phyloP scores from a whole-genome alignment of 2,888 invertebrate genomes.

The Drosophila demipolita region DNA sequence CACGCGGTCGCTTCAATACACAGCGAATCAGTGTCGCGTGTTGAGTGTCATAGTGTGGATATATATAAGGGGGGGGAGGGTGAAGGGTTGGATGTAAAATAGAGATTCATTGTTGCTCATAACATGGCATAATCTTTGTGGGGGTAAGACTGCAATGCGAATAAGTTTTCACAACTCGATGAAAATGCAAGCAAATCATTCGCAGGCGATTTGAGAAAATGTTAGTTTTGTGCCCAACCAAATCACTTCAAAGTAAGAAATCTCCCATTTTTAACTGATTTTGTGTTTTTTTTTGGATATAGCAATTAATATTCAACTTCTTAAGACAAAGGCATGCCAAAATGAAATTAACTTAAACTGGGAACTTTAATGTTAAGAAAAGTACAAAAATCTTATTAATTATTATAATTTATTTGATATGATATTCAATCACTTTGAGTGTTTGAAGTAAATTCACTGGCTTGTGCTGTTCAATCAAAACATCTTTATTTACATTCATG shows the following conservation, averaged over 20 bases:
- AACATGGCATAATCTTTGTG: neutral
- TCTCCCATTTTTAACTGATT: neutral
- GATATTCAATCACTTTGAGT: neutral
- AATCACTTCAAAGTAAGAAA: neutral
- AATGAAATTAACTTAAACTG: neutral
- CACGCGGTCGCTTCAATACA: constrained; percentile 56
- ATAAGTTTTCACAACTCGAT: neutral
- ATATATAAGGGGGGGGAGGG: neutral
- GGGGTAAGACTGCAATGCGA: neutral
- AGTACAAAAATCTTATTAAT: neutral
- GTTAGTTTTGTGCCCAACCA: neutral
- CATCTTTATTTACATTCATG: neutral
- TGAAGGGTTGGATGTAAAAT: neutral
- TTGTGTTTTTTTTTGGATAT: neutral
- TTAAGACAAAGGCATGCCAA: neutral
- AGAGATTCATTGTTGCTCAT: neutral
- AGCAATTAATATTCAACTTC: neutral
- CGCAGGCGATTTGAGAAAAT: neutral
- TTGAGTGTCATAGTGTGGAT: neutral
- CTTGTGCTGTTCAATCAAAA: neutral
- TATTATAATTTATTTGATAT: neutral
- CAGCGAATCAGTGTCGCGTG: constrained; percentile 23
- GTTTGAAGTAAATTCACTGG: neutral
- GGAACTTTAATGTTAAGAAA: neutral
- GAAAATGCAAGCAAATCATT: neutral